Conservation (phyloP, 1,140 invertebrate genomes). For the Drosophila leontia region DNA sequence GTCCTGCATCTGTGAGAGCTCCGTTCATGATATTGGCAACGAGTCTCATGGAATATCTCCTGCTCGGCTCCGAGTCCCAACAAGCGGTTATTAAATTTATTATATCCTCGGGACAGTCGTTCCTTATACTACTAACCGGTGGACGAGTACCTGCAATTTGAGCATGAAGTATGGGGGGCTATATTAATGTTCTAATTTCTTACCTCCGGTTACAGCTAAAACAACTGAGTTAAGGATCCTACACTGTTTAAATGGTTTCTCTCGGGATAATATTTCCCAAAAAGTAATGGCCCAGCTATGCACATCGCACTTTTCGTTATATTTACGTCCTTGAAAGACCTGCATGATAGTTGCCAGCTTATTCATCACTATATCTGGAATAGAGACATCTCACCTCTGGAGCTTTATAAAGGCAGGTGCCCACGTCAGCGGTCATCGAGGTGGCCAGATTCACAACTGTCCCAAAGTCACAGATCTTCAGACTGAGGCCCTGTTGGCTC, state of each 20-base stretch:
- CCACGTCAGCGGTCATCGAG: conserved; percentile 98
- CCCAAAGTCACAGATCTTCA: conserved; percentile 99
- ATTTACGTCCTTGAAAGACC: conserved; percentile 87
- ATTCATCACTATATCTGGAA: not conserved
- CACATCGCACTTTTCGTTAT: conserved; percentile 99
- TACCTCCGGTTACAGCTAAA: conserved; percentile 93
- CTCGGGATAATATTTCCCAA: conserved; percentile 97
- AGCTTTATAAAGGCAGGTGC: conserved; percentile 98
- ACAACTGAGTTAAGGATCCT: conserved; percentile 93
- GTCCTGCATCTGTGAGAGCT: not conserved
- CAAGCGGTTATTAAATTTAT: conserved; percentile 94
- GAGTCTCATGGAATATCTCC: conserved; percentile 94
- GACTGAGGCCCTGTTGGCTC: conserved; percentile 91
- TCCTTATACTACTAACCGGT: conserved; percentile 86
- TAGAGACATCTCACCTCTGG: conserved; percentile 90
- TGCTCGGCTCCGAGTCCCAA: conserved; percentile 92
- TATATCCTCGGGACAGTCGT: conserved; percentile 91
- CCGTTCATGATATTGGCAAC: conserved; percentile 90
- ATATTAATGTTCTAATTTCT: not conserved
- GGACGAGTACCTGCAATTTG: conserved; percentile 89
- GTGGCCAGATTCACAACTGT: conserved; percentile 96
- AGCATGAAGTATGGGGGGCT: not conserved
- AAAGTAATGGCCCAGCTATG: conserved; percentile 98
- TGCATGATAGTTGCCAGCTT: not conserved
- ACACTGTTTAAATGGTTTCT: conserved; percentile 94